phyloP scores from a whole-genome alignment of 1,140 invertebrate genomes.

The Pygmarrhopalites habei region DNA sequence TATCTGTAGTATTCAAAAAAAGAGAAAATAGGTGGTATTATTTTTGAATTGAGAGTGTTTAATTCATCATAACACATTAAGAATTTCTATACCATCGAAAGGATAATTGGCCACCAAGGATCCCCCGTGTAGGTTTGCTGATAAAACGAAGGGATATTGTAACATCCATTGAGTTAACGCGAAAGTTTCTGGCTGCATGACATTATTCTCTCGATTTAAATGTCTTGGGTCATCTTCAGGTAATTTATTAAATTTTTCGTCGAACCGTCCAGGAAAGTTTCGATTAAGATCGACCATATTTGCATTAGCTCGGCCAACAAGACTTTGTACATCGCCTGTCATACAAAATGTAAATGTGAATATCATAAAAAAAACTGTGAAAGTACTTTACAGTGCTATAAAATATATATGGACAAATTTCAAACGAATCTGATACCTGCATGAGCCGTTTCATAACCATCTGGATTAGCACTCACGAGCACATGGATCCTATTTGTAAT shows the following conservation, averaged over 20 bases:
- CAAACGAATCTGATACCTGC: no score
- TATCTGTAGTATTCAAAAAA: no score
- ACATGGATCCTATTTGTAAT: constrained; percentile 90
- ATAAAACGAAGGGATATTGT: constrained; percentile 83
- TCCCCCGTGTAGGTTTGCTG: constrained; percentile 93
- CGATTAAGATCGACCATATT: constrained; percentile 84
- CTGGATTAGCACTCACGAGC: constrained; percentile 95
- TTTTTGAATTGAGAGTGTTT: no score
- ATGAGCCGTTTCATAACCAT: constrained; percentile 77
- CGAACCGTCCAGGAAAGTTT: constrained; percentile 92
- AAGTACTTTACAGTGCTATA: no score
- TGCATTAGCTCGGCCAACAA: constrained; percentile 69
- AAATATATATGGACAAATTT: no score
- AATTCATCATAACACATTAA: no score
- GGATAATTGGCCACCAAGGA: constrained; percentile 91
- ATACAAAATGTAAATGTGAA: no score
- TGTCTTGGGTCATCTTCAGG: constrained; percentile 14
- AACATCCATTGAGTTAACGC: constrained; percentile 89
- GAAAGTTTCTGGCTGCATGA: constrained; percentile 72
- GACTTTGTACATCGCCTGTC: constrained; percentile 60
- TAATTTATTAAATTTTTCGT: constrained; percentile 12
- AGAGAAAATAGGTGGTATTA: no score
- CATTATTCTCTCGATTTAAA: constrained; percentile 52
- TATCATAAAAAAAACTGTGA: no score
- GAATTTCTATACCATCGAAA: no score